Base-by-base conservation (phyloP, 2,113 vertebrate species). In the Thalassarche chlororhynchos region DNA sequence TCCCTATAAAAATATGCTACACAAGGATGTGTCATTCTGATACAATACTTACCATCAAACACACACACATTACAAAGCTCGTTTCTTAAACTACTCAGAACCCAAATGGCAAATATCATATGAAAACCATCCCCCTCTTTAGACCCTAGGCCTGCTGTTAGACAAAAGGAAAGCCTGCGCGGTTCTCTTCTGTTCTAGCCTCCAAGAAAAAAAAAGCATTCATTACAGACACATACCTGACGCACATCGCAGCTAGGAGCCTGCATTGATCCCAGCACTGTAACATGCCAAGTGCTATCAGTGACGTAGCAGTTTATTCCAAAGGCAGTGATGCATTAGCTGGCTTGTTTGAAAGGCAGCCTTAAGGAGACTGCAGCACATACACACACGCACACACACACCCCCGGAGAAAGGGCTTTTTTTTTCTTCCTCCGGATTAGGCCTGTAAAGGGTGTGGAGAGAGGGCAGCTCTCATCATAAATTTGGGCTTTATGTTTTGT, bases 251-350 rank as follows among this genome's bases (percentile, higher is more conserved):
- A 96, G 95, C 87, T 51, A 98, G 96, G 90, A 98, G 96, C 87
- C 83, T 23, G 92, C 98, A 97, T 16, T 83, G 93, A 51, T 97
- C 84, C 96, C 98, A 98, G 95, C 96, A 96, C 36, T 90, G 97
- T 28, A 94, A 96, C 98, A 97, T 97, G 97, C 97, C 96, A 81
- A 84, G 94, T 34, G 93, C 96, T 61, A 29, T 8, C 69, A 31
- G 77, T 88, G 97, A 96, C 23, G 76, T 17, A 54, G 88, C 95
- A 5, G 57, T 8, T 80, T n/a, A 46, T 55, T 76, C 74, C n/a
- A 51, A 46, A 78, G 87, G 93, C 93, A 89, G 92, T 46, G 96
- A 95, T 90, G 96, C 94, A 95, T 89, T 54, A 69, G 94, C 96
- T 85, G 72, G 70, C 87, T 83, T 5, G 54, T 89, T 77, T 68